Evolutionary conservation across 2,113 vertebrate genomes (phyloP).

Genomic region (Sus scrofa): T2T-Sscrofa CM000828.6:75094501-75095000

Average conservation of each 20-base stretch:
- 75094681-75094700: background rate
- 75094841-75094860: conserved; percentile 9
- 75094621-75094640: conserved; percentile 5
- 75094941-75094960: conserved; percentile 26
- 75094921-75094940: background rate
- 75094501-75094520: background rate
- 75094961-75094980: background rate
- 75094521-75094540: background rate
- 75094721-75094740: background rate
- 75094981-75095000: conserved; percentile 47
- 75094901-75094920: background rate
- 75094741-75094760: background rate
- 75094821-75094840: background rate
- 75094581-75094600: conserved; percentile 28
- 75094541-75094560: background rate
- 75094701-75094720: rapidly evolving
- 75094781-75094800: background rate
- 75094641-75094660: background rate
- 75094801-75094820: background rate
- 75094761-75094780: background rate
- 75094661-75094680: background rate
- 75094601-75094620: background rate
- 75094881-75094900: conserved; percentile 26
- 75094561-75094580: background rate
- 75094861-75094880: conserved; percentile 13